Base-by-base conservation (phyloP, 2,797 vertebrate species). In the Arrhamphus sclerolepis region DNA sequence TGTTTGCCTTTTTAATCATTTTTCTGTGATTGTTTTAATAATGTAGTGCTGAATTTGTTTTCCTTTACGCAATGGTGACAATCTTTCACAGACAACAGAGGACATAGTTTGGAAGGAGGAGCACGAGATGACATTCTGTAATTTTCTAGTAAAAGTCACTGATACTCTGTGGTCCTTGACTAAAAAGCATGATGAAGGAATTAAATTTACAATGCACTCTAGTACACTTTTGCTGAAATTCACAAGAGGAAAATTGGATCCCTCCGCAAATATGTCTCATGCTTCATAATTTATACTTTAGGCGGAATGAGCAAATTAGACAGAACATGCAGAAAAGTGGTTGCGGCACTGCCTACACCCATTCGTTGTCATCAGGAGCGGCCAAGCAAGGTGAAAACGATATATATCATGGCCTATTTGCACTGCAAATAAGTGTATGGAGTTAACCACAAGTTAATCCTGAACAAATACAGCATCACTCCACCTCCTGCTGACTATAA, bases 1-100 rank as follows among this genome's bases (percentile, higher is more conserved):
- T 79, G 83, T 89, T 88, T 87, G 77, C 65, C 67, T 69, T 76
- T 40, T 87, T 78, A 87, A 34, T 86, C 82, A 75, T 53, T 8
- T 72, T 82, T 53, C 68, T 1, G 46, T 29, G 20, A 56, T 70
- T 66, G 41, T 69, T 85, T 85, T 85, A 87, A 88, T 75, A 80
- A 69, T 38, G 48, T 62, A 16, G 3, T 41, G 58, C 56, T 58
- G 24, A 78, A 78, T 77, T 74, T 46, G 68, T 69, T 83, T 79
- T 78, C 59, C 63, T 75, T 79, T 74, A 69, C 65, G 72, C 60
- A 70, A 75, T 51, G 57, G 44, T 50, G 41, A 19, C 11, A n/a
- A 65, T 70, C 55, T 56, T 52, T 71, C 46, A 46, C 19, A 28
- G n/a, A 46, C 49, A 34, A 47, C 60, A 43, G 67, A 66, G 56